Percentiles rank a stretch among this genome's conserved stretches.
Evolutionary conservation across 2,113 vertebrate species (phyloP).

Genomic region (Varanus komodoensis): DNA sequence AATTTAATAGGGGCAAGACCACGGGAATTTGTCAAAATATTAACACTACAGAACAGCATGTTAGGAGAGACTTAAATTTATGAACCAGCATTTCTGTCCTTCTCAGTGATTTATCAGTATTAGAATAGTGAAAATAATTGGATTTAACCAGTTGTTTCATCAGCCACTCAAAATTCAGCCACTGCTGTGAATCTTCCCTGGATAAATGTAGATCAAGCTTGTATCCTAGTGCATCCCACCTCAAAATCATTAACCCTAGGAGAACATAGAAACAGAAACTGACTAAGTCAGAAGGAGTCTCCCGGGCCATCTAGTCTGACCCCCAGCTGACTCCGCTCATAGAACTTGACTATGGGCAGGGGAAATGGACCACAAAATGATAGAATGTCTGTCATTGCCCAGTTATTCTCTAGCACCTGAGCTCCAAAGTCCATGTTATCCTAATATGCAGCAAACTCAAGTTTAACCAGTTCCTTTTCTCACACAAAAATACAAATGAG

Average conservation of each 20-base stretch:
- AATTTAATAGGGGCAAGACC: conserved; percentile 7
- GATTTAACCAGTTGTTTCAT: not conserved
- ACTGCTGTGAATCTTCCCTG: not conserved
- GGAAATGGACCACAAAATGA: not conserved
- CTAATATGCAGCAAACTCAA: too few relatives aligned
- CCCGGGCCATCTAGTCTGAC: too few relatives aligned
- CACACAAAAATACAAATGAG: too few relatives aligned
- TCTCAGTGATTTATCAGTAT: conserved; percentile 9
- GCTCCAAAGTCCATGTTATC: not conserved
- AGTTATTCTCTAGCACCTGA: not conserved
- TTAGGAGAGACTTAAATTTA: conserved; percentile 11
- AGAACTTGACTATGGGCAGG: not conserved
- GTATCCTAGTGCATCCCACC: not conserved
- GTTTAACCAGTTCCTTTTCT: too few relatives aligned
- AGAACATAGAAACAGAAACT: too few relatives aligned
- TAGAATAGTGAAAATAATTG: not conserved
- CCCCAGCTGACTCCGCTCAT: too few relatives aligned
- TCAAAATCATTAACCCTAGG: not conserved
- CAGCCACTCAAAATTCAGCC: conserved; percentile 5
- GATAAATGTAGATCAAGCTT: not conserved
- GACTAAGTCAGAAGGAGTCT: too few relatives aligned
- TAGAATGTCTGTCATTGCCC: not conserved
- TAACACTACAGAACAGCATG: conserved; percentile 10
- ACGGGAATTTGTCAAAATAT: conserved; percentile 27
- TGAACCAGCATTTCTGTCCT: conserved; percentile 6